Evolutionary conservation across 2,888 invertebrate species (phyloP).

Genomic region (Noctua janthe): DNA sequence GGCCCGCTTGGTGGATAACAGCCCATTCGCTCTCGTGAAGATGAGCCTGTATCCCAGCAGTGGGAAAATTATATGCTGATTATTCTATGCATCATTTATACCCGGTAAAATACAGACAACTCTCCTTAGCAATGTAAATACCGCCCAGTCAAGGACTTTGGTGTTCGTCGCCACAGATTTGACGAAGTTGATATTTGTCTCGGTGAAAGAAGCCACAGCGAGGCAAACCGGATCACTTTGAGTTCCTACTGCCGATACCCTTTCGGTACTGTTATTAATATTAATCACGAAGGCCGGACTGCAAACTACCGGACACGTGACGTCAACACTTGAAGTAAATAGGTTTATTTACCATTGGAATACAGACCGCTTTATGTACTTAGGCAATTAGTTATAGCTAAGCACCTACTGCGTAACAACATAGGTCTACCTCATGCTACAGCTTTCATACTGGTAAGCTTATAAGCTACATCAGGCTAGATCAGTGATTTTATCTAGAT

Average conservation of each 20-base stretch:
- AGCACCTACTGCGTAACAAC: background rate
- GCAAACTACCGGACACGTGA: slow-evolving; percentile 54
- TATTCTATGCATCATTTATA: background rate
- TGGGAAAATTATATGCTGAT: too few relatives aligned
- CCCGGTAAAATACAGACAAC: background rate
- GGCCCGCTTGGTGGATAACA: background rate
- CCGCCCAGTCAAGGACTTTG: slow-evolving; percentile 40
- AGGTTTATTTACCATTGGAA: slow-evolving; percentile 4
- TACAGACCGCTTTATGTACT: background rate
- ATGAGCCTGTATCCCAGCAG: too few relatives aligned
- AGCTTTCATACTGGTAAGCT: too few relatives aligned
- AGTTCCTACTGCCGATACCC: slow-evolving; percentile 66
- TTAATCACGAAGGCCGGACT: slow-evolving; percentile 62
- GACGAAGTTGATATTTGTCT: slow-evolving; percentile 45
- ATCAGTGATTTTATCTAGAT: background rate
- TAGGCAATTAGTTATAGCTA: background rate
- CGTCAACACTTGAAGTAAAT: slow-evolving; percentile 33
- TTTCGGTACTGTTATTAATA: slow-evolving; percentile 63
- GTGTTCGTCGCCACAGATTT: slow-evolving; percentile 29
- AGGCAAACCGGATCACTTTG: slow-evolving; percentile 65
- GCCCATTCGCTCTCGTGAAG: background rate
- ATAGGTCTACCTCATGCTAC: background rate
- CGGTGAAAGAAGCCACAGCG: slow-evolving; percentile 66
- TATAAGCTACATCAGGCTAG: background rate
- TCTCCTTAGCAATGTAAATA: slow-evolving; percentile 11